These are phyloP conservation scores for Steinernema scapterisci DNA, from an alignment of 2,888 invertebrate genomes.

Conservation along the genomic window DNA sequence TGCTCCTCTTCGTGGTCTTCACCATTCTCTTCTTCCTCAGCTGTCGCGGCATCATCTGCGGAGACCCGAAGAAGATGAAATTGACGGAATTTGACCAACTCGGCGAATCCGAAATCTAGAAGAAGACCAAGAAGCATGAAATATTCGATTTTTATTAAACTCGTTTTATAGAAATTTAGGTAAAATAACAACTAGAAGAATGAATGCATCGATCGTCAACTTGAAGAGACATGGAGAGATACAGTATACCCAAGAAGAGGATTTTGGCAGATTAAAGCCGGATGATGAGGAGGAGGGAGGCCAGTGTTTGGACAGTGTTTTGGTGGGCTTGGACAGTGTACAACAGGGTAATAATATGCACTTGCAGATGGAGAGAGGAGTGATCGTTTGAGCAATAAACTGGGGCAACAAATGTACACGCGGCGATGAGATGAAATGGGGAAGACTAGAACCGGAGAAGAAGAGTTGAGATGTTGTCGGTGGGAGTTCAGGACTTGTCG, in stretches of 20 bases:
- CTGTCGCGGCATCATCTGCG: too few relatives aligned
- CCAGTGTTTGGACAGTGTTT: not conserved
- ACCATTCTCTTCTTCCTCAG: too few relatives aligned
- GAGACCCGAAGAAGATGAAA: too few relatives aligned
- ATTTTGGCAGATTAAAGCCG: too few relatives aligned
- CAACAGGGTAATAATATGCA: not conserved
- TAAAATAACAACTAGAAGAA: not conserved
- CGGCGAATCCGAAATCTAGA: too few relatives aligned
- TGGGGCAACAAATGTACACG: slow-evolving; percentile 14
- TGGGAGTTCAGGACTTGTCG: not conserved
- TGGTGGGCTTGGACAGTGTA: not conserved
- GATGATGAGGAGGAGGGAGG: not conserved
- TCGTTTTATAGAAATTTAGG: not conserved
- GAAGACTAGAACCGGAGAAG: slow-evolving; percentile 25
- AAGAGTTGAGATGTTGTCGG: not conserved
- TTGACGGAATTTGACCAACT: too few relatives aligned
- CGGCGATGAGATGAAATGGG: not conserved
- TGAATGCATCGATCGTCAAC: not conserved
- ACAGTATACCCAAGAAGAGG: slow-evolving; percentile 6
- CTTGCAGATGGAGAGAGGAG: too few relatives aligned
- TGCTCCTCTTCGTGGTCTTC: too few relatives aligned
- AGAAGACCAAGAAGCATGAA: too few relatives aligned
- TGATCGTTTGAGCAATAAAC: not conserved
- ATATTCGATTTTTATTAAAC: not conserved
- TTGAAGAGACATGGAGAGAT: not conserved